Conservation (phyloP, 2,888 invertebrate genomes). For the Hirtodrosophila alboralis region DNA sequence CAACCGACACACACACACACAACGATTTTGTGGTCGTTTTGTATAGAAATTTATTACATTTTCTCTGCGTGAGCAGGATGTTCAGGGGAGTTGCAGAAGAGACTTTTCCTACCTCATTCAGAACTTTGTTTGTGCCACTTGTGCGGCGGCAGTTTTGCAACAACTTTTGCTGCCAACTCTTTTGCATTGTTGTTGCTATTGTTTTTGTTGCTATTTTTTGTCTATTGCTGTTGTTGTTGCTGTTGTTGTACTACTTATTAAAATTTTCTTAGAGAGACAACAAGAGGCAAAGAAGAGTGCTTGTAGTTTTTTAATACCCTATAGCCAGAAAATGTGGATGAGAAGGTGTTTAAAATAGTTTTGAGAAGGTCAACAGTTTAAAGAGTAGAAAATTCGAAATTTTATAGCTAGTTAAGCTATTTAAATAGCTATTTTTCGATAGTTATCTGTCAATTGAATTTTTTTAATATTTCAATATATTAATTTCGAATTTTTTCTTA, state of each 20-base stretch:
- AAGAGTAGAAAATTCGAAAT: too few relatives aligned
- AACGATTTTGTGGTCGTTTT: conserved; percentile 71
- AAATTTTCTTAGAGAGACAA: conserved; percentile 60
- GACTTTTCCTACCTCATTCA: conserved; percentile 54
- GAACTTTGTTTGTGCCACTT: conserved; percentile 58
- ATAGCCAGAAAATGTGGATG: not conserved
- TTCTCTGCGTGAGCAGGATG: conserved; percentile 39
- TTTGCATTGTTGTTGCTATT: conserved; percentile 34
- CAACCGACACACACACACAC: conserved; percentile 25
- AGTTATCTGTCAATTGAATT: too few relatives aligned
- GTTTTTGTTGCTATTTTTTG: too few relatives aligned
- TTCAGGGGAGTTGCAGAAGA: conserved; percentile 9
- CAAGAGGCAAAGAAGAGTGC: conserved; percentile 32
- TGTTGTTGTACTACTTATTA: conserved; percentile 55
- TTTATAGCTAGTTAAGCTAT: too few relatives aligned
- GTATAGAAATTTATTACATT: conserved; percentile 74
- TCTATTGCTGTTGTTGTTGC: too few relatives aligned
- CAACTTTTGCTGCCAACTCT: conserved; percentile 53
- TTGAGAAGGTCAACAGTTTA: too few relatives aligned
- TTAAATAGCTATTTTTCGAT: too few relatives aligned
- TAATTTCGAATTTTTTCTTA: too few relatives aligned
- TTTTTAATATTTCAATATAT: too few relatives aligned
- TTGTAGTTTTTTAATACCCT: conserved; percentile 21
- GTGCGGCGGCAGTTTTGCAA: conserved; percentile 54
- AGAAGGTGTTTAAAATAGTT: not conserved